Conservation (phyloP, 2,888 invertebrate species). For the Cloeon dipterum region DNA sequence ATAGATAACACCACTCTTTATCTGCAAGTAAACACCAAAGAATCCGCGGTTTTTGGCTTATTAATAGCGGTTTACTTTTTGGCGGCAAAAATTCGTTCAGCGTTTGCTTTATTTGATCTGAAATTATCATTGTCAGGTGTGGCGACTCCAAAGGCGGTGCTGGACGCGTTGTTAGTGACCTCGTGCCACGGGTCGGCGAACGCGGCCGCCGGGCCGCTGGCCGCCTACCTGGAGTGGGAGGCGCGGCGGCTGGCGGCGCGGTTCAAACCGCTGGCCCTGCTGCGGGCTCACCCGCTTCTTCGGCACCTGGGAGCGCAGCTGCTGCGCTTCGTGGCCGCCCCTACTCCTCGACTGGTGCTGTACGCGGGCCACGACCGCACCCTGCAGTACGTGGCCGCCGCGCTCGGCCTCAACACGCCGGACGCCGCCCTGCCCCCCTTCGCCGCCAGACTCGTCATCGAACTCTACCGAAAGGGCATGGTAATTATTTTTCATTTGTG, state of each 20-base stretch:
- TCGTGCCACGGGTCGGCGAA: slow-evolving; percentile 68
- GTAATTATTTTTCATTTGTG: no score
- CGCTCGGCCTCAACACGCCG: slow-evolving; percentile 37
- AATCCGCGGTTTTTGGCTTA: no score
- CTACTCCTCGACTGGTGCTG: slow-evolving; percentile 39
- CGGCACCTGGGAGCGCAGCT: slow-evolving; percentile 61
- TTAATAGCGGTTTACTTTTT: no score
- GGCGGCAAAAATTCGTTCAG: no score
- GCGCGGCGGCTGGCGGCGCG: slow-evolving; percentile 37
- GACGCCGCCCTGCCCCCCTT: slow-evolving; percentile 47
- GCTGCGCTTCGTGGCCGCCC: slow-evolving; percentile 53
- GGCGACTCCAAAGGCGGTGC: no score
- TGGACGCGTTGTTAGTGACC: slow-evolving; percentile 64
- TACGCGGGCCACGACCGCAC: slow-evolving; percentile 89
- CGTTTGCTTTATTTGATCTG: no score
- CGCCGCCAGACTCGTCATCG: slow-evolving; percentile 68
- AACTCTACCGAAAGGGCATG: slow-evolving; percentile 76
- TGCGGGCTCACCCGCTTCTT: slow-evolving; percentile 63
- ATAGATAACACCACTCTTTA: no score
- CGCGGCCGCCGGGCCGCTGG: no score
- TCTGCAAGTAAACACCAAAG: no score
- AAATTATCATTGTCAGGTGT: no score
- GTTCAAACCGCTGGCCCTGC: slow-evolving; percentile 38
- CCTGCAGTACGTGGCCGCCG: slow-evolving; percentile 55
- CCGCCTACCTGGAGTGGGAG: slow-evolving; percentile 66